Percentiles rank a stretch among this genome's conserved stretches.
Conservation (phyloP, 2,797 vertebrate genomes). For the Scarus forsteni region DNA sequence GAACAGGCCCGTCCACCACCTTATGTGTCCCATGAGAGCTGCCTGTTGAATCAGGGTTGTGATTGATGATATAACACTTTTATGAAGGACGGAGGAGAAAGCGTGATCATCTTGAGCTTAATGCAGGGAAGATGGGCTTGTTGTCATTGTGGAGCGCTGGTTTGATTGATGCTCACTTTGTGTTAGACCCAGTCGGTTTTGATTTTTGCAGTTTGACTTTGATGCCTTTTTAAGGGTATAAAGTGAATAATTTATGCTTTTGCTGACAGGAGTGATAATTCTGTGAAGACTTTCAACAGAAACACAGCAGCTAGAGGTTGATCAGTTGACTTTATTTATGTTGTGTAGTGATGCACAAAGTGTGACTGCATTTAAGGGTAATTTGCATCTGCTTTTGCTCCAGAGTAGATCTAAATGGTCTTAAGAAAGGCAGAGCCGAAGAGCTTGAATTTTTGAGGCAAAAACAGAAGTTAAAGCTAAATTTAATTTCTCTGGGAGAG, state of each 20-base stretch:
- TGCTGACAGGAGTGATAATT: not conserved
- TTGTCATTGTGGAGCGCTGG: conserved; percentile 15
- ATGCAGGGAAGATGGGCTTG: conserved; percentile 2
- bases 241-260: not conserved
- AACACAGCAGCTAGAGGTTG: not conserved
- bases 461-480: no score
- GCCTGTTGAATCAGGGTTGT: conserved; percentile 48
- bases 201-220: conserved; percentile 2
- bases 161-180: conserved; percentile 11
- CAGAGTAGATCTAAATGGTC: no score
- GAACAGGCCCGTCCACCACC: conserved; percentile 43
- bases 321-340: not conserved
- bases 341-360: not conserved
- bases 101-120: conserved; percentile 21
- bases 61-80: conserved; percentile 40
- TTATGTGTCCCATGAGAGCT: conserved; percentile 36
- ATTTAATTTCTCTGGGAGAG: no score
- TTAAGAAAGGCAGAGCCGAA: no score
- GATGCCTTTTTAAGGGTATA: not conserved
- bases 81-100: conserved; percentile 22
- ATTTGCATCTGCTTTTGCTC: not conserved
- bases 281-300: not conserved
- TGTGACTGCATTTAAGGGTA: not conserved
- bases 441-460: no score
- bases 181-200: conserved; percentile 9